Base-by-base conservation (phyloP, 2,113 vertebrate species). In the Lophius piscatorius region DNA sequence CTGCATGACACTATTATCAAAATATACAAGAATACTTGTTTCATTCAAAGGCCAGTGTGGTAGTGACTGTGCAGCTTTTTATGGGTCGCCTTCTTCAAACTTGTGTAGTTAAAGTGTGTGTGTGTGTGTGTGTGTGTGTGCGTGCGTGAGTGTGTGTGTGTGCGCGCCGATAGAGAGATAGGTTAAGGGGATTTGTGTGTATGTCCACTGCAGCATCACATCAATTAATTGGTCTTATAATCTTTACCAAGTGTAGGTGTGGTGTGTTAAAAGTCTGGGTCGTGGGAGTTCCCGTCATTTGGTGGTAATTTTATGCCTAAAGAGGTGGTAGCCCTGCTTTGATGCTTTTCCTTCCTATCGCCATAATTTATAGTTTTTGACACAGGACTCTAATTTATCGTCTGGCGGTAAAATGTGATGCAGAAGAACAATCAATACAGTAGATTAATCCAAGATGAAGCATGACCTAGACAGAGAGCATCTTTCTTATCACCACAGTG, bases 191-290 rank as follows among this genome's bases (percentile, higher is more conserved):
- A 28, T 33, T 55, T 77, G 35, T 50, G 17, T 63, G 28, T 59
- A 41, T 24, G 20, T 40, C 74, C 36, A 13, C 41, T 60, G 74
- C 0, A 84, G 74, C 58, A 40, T 73, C 34, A 68, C 49, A 65
- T 57, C 47, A 75, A 60, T 72, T 76, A 63, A 76, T 77, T 20
- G 26, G 52, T 33, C 67, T 61, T 83, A 45, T 85, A 85, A 83
- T 80, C 71, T 70, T 80, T 56, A 62, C 57, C 80, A 85, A 73
- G 77, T 77, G 75, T 67, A 58, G 69, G 75, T 60, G 73, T 71
- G 70, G 72, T 69, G 11, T 48, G 14, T 66, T 52, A 69, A 41
- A 69, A n/a, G 42, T 41, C 18, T 0, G 13, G 41, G 13, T 34
- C 10, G 4, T 60, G 44, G 34, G 26, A 60, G 51, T 76, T 72